Percentiles rank a stretch among this genome's conserved stretches.
Conservation (phyloP, 1,140 invertebrate species). For the Linepithema humile region DNA sequence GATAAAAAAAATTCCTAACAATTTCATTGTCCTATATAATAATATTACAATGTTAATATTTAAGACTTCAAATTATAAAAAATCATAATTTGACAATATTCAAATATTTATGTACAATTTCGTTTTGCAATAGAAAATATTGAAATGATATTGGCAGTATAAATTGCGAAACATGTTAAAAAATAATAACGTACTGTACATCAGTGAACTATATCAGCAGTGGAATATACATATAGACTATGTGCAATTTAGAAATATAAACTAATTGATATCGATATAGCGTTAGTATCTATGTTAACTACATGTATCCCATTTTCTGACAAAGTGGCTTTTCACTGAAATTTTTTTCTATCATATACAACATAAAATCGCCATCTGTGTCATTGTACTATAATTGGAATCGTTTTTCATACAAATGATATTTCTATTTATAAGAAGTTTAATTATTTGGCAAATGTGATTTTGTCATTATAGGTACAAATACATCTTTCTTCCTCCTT, state of each 20-base stretch:
- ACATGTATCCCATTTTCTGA: not conserved
- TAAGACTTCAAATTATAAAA: conserved; percentile 41
- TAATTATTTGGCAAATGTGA: conserved; percentile 15
- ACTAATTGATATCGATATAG: not conserved
- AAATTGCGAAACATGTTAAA: conserved; percentile 21
- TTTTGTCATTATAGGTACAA: not conserved
- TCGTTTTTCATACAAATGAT: not conserved
- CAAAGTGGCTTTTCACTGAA: not conserved
- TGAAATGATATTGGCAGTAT: conserved; percentile 46
- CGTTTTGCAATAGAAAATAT: conserved; percentile 47
- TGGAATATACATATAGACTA: not conserved
- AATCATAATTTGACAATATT: conserved; percentile 49
- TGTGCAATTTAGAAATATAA: conserved; percentile 9
- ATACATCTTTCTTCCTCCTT: not conserved
- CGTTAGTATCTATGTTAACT: not conserved
- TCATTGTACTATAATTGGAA: not conserved
- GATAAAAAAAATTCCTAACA: conserved; percentile 51
- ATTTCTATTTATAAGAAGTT: conserved; percentile 9
- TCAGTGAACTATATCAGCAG: conserved; percentile 12
- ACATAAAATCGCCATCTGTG: not conserved
- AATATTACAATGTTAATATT: conserved; percentile 27
- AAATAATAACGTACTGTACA: conserved; percentile 24
- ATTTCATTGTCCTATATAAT: no score
- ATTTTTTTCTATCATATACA: conserved; percentile 10
- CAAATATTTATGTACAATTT: conserved; percentile 20